Evolutionary conservation across 2,797 vertebrate species (phyloP).

Genomic region (Falco novaeseelandiae): DNA sequence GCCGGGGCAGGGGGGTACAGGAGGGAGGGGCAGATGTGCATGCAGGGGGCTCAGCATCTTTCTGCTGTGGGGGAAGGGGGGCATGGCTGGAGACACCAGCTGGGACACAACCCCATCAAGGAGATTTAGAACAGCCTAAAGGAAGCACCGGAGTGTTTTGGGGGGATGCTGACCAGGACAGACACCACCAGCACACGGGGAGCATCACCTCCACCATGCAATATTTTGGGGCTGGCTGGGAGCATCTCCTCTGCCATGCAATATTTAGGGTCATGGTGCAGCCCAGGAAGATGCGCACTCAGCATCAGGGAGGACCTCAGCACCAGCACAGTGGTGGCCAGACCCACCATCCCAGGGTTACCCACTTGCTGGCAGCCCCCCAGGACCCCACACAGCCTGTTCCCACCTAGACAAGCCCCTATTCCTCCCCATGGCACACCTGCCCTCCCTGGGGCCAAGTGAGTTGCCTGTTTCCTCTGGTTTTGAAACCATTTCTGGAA

Average conservation of each 20-base stretch:
- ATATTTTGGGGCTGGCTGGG: background rate
- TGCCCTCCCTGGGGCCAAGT: accelerated
- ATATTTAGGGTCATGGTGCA: background rate
- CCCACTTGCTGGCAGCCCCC: accelerated
- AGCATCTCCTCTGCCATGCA: accelerated
- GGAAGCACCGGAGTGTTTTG: accelerated
- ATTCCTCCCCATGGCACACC: accelerated
- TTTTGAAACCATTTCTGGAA: background rate
- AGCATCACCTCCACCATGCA: background rate
- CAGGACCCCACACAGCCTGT: accelerated
- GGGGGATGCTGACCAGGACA: background rate
- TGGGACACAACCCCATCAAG: accelerated
- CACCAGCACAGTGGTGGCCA: accelerated
- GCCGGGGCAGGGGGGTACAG: accelerated
- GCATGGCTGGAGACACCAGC: background rate
- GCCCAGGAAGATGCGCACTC: accelerated
- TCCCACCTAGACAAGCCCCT: background rate
- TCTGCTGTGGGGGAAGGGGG: accelerated
- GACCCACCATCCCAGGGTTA: accelerated
- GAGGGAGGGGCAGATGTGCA: background rate
- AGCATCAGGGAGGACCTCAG: background rate
- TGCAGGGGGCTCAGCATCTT: accelerated
- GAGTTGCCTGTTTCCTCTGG: accelerated
- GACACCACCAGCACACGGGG: accelerated
- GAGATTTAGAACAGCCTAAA: background rate